Evolutionary conservation across 1,140 invertebrate genomes (phyloP), one percentile per base, ranked within the genome.

Genomic region (Campoletis sonorensis): DNA sequence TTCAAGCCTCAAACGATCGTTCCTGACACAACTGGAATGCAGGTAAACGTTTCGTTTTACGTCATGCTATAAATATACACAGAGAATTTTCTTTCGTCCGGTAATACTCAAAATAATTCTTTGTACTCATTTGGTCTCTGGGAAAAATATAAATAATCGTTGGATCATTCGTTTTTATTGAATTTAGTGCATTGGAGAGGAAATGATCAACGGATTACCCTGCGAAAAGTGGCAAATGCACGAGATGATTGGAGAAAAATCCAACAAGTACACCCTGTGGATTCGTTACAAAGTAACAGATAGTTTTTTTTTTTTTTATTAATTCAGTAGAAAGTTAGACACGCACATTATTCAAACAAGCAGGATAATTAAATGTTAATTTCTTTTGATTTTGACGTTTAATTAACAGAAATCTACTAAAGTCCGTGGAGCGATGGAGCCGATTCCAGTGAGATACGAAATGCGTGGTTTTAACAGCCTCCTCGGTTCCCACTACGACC

Each of bases 401-500:
- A 45, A 54, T 10, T 13, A 45, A 54, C 18, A 91, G 89, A 90
- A 90, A 85, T 89, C 88, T 11, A 82, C 67, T 64, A 81, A 33
- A 82, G 87, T 21, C 83, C 87, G 75, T 10, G 80, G 81, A 37
- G 80, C 88, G 4, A 92, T 92, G 64, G 91, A 92, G 87, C 90
- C 93, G 33, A 92, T 94, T 82, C 96, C 96, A 16, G 92, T 96
- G 27, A 95, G 95, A 73, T 99, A 98, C 91, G 96, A 98, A 91
- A 99, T 99, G 98, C 95, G 94, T 86, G 98, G 98, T 18, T 99
- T 95, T 89, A 98, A 99, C 89, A 95, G 95, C 0, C 92, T 99
- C 0, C 92, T 99, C 0, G 98, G 98, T 0, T 99, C 98, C 10
- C 98, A 99, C 91, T 99, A 97, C 88, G 98, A 99, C 92, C 97